These are phyloP conservation scores for Capreolus pygargus DNA, from an alignment of 2,113 vertebrate species.

Conservation along the genomic window DNA sequence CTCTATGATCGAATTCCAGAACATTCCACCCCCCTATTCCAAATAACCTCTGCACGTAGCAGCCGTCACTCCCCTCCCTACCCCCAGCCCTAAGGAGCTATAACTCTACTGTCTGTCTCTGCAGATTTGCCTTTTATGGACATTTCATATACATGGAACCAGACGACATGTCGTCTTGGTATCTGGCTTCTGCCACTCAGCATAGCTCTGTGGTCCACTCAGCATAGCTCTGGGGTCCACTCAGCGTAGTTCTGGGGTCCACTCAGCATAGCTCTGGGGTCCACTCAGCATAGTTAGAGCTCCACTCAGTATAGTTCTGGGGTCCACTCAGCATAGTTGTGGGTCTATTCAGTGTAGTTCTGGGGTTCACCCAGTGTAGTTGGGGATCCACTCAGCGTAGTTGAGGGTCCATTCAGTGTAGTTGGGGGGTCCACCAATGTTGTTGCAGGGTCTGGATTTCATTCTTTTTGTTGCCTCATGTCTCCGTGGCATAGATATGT, in stretches of 20 bases:
- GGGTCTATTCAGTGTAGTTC: accelerated
- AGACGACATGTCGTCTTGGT: background rate
- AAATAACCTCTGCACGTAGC: too few relatives aligned
- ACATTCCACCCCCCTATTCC: background rate
- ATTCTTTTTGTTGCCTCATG: too few relatives aligned
- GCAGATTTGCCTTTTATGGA: background rate
- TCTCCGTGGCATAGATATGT: accelerated
- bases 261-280: too few relatives aligned
- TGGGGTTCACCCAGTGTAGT: too few relatives aligned
- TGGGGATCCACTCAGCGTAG: background rate
- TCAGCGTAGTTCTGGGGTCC: too few relatives aligned
- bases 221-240: accelerated
- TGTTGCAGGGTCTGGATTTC: background rate
- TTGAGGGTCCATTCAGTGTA: background rate
- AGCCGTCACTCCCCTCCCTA: background rate
- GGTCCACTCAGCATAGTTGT: too few relatives aligned
- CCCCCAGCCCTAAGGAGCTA: background rate
- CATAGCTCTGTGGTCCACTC: background rate
- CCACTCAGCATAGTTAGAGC: too few relatives aligned
- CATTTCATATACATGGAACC: background rate
- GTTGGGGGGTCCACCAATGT: background rate
- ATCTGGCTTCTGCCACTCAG: background rate
- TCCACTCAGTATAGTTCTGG: too few relatives aligned
- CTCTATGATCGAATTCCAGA: background rate
- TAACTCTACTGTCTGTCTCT: background rate